These are phyloP conservation scores for Drosophila setifemur DNA, from an alignment of 1,140 invertebrate species.

Conservation along the genomic window DNA sequence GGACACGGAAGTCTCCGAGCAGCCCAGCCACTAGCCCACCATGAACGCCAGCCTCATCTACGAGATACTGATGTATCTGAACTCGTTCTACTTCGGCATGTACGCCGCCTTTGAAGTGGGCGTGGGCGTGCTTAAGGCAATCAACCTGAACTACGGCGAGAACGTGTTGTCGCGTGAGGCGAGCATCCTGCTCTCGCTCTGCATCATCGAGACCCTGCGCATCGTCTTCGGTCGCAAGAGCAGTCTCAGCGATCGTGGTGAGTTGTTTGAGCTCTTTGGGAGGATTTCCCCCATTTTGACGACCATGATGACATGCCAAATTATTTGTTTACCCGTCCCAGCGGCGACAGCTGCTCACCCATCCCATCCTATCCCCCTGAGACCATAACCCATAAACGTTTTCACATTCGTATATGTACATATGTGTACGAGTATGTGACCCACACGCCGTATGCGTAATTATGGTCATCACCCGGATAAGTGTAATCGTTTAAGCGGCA, in stretches of 20 bases:
- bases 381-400: constrained; percentile 42
- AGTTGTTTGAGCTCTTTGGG: constrained; percentile 59
- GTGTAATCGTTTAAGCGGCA: constrained; percentile 11
- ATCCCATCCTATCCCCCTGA: background rate
- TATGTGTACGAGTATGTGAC: constrained; percentile 7
- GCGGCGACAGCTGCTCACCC: constrained; percentile 13
- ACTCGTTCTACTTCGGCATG: constrained; percentile 93
- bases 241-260: constrained; percentile 92
- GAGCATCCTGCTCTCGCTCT: constrained; percentile 89
- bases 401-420: background rate
- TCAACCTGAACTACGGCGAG: constrained; percentile 89
- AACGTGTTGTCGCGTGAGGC: constrained; percentile 89
- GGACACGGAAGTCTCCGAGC: background rate
- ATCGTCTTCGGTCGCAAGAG: constrained; percentile 92
- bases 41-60: constrained; percentile 89
- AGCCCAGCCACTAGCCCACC: background rate
- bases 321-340: constrained; percentile 40
- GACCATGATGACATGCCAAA: constrained; percentile 62
- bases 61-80: constrained; percentile 91
- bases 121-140: constrained; percentile 89
- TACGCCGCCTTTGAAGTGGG: constrained; percentile 90
- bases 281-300: too few species aligned
- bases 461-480: constrained; percentile 27
- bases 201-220: constrained; percentile 90
- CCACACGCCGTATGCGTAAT: constrained; percentile 61